Percentiles rank a stretch among this genome's conserved stretches.
Evolutionary conservation across 2,797 vertebrate genomes (phyloP).

Genomic region (Meda fulgida): DNA sequence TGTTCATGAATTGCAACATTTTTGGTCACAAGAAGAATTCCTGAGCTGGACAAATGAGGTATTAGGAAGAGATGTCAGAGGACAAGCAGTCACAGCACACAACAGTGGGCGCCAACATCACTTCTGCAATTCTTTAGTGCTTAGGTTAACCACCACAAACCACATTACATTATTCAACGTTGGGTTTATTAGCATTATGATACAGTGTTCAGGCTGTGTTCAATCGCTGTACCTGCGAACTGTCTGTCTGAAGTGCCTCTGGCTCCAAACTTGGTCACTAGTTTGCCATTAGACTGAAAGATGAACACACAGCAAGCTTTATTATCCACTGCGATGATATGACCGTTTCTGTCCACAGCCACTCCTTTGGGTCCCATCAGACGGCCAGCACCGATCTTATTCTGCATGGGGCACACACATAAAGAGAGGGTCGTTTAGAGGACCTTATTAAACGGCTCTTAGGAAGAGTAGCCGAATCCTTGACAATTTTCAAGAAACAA

Average conservation of each 20-base stretch:
- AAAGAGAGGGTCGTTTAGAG: not conserved
- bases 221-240: slow-evolving; percentile 85
- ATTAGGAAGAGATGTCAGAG: slow-evolving; percentile 38
- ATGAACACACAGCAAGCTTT: slow-evolving; percentile 98
- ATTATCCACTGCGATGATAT: slow-evolving; percentile 98
- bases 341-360: slow-evolving; percentile 91
- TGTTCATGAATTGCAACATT: not conserved
- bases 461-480: not conserved
- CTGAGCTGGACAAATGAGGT: slow-evolving; percentile 11
- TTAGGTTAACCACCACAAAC: not conserved
- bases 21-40: slow-evolving; percentile 6
- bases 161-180: not conserved
- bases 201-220: not conserved
- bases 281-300: slow-evolving; percentile 95
- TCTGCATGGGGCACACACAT: slow-evolving; percentile 73
- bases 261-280: slow-evolving; percentile 92
- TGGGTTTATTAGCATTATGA: not conserved
- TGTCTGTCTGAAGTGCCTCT: slow-evolving; percentile 90
- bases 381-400: slow-evolving; percentile 91
- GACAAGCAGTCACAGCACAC: slow-evolving; percentile 38
- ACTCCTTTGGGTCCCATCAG: slow-evolving; percentile 96
- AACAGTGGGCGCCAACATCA: not conserved
- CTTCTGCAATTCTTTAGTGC: not conserved
- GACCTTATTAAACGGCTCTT: not conserved
- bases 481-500: not conserved